Conservation (phyloP, 2,888 invertebrate species). For the Frankliniella intonsa region DNA sequence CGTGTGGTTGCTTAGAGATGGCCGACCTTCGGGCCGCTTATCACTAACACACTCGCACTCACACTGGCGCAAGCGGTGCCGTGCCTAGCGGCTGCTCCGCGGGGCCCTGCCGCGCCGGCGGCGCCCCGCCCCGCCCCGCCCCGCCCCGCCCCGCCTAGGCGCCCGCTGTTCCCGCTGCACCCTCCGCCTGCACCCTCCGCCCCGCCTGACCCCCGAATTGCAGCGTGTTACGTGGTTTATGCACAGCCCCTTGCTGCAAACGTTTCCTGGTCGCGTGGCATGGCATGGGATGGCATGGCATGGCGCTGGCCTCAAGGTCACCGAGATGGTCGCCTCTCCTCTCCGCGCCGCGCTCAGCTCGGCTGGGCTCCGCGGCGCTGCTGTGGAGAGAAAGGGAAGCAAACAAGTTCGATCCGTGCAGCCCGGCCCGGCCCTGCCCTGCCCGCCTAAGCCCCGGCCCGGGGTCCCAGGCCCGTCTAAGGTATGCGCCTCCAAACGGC, state of each 20-base stretch:
- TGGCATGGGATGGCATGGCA: constrained; percentile 36
- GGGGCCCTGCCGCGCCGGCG: neutral
- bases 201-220: too few species aligned
- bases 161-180: neutral
- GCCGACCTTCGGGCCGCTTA: neutral
- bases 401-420: neutral
- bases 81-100: too few species aligned
- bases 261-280: constrained; percentile 41
- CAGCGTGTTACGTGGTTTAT: too few species aligned
- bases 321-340: neutral
- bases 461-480: neutral
- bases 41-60: too few species aligned
- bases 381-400: neutral
- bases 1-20: neutral
- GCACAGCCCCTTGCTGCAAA: too few species aligned
- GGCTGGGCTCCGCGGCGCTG: too few species aligned
- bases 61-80: too few species aligned
- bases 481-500: neutral
- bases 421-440: neutral
- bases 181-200: neutral
- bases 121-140: neutral
- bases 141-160: neutral
- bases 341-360: neutral
- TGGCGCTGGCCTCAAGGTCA: neutral
- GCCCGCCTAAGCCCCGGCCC: neutral